Percentiles rank a stretch among this genome's conserved stretches.
These are phyloP conservation scores for Junonia oenone DNA, from an alignment of 2,888 invertebrate species.

Conservation along the genomic window DNA sequence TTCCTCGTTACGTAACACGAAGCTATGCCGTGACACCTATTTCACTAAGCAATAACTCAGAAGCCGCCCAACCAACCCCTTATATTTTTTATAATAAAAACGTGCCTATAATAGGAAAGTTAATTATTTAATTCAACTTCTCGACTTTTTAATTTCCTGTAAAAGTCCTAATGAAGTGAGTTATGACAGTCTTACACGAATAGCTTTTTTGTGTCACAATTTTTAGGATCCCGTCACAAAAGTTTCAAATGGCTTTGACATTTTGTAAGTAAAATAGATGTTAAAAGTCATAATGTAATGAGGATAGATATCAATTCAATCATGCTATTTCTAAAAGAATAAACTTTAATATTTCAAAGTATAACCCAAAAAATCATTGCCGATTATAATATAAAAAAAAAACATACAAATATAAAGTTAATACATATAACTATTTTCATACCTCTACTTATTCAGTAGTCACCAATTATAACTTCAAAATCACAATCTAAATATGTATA, in stretches of 20 bases:
- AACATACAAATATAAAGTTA: too few relatives aligned
- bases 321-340: too few relatives aligned
- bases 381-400: too few relatives aligned
- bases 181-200: slow-evolving; percentile 44
- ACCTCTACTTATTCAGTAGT: too few relatives aligned
- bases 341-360: too few relatives aligned
- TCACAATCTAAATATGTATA: neutral
- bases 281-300: too few relatives aligned
- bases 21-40: neutral
- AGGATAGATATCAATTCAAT: too few relatives aligned
- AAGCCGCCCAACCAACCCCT: neutral
- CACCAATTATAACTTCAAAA: neutral
- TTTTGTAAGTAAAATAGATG: too few relatives aligned
- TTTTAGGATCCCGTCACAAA: neutral
- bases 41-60: slow-evolving; percentile 1
- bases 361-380: too few relatives aligned
- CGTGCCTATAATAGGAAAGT: slow-evolving; percentile 15
- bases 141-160: slow-evolving; percentile 55
- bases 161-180: slow-evolving; percentile 44
- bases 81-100: slow-evolving; percentile 14
- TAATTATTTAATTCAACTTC: slow-evolving; percentile 29
- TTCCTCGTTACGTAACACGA: slow-evolving; percentile 1
- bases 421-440: too few relatives aligned
- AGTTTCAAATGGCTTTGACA: too few relatives aligned
- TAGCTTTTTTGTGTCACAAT: slow-evolving; percentile 22